Percentiles rank a stretch among this genome's conserved stretches.
Evolutionary conservation across 2,888 invertebrate species (phyloP).

Genomic region (Microdon myrmicae): DNA sequence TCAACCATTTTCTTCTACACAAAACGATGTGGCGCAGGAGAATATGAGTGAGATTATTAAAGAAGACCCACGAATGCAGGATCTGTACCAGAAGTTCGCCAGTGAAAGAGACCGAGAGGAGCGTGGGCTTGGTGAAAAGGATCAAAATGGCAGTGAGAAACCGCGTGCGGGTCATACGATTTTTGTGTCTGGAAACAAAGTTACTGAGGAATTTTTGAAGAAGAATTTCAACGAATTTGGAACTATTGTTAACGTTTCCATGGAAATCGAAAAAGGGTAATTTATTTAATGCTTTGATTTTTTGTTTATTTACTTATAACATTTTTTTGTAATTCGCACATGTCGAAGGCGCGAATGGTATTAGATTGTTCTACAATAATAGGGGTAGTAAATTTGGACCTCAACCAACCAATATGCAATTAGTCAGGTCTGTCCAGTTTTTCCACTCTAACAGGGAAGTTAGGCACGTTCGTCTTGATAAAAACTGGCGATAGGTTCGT

Average conservation of each 20-base stretch:
- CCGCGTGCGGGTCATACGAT: conserved; percentile 83
- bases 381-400: no score
- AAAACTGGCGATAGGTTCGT: no score
- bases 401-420: no score
- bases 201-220: conserved; percentile 81
- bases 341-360: conserved; percentile 1
- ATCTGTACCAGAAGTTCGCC: conserved; percentile 82
- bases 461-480: no score
- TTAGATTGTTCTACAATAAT: no score
- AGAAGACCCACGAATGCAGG: conserved; percentile 70
- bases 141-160: conserved; percentile 69
- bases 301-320: not conserved
- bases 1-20: conserved; percentile 90
- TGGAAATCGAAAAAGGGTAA: conserved; percentile 86
- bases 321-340: conserved; percentile 16
- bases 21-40: conserved; percentile 79
- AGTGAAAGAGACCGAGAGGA: conserved; percentile 75
- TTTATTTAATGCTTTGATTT: conserved; percentile 55
- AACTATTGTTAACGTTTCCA: conserved; percentile 81
- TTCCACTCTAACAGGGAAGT: no score
- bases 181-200: conserved; percentile 82
- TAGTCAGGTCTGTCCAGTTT: no score
- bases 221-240: conserved; percentile 79
- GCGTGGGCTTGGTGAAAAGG: conserved; percentile 69
- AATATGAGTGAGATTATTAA: conserved; percentile 76